A percentile compares a stretch with the other conserved stretches of the same genome.
Evolutionary conservation across 1,140 invertebrate species (phyloP).

Genomic region (Hycleus phaleratus): DNA sequence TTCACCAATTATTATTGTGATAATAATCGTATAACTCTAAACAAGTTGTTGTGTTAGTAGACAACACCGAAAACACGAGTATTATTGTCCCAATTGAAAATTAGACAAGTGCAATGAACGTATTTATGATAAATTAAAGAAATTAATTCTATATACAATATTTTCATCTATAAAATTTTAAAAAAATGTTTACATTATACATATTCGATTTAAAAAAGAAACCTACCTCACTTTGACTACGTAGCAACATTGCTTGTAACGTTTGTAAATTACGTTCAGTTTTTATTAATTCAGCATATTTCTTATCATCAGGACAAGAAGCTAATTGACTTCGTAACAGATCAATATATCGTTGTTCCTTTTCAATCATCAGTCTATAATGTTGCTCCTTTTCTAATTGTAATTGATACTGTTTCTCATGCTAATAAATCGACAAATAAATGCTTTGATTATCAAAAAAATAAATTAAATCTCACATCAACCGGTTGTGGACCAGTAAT

Average conservation of each 20-base stretch:
- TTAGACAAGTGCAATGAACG: conserved; percentile 4
- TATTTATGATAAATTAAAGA: too few species aligned
- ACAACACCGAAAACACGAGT: conserved; percentile 5
- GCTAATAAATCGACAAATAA: conserved; percentile 40
- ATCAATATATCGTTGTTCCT: conserved; percentile 61
- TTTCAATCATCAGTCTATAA: conserved; percentile 62
- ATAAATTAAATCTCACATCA: conserved; percentile 57
- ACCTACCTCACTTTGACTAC: conserved; percentile 29
- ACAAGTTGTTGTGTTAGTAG: background rate
- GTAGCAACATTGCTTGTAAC: conserved; percentile 51
- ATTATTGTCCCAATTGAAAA: conserved; percentile 11
- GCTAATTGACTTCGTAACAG: conserved; percentile 44
- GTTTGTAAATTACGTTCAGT: conserved; percentile 55
- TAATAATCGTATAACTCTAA: background rate
- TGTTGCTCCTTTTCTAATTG: conserved; percentile 58
- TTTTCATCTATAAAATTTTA: too few species aligned
- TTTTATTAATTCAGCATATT: conserved; percentile 47
- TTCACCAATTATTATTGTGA: background rate
- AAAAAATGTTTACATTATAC: too few species aligned
- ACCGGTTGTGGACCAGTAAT: conserved; percentile 86
- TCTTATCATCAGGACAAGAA: conserved; percentile 32
- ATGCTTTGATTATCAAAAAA: background rate
- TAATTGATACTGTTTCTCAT: conserved; percentile 59
- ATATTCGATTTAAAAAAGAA: too few species aligned
- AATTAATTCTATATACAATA: too few species aligned